Conservation (phyloP, 2,797 vertebrate species). For the Ptychadena robeensis region DNA sequence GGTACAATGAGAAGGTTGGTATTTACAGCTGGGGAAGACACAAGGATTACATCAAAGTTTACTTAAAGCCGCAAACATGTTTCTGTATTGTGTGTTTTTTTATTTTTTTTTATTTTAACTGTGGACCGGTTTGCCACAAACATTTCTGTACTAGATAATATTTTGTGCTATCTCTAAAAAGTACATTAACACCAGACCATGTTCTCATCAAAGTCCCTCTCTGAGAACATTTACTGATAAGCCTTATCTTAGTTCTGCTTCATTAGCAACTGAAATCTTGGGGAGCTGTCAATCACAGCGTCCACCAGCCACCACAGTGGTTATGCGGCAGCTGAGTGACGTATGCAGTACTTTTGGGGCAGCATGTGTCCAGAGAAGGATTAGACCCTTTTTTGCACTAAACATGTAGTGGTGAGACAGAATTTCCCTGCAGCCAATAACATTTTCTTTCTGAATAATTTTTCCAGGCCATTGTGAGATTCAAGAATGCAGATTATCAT, state of each 20-base stretch:
- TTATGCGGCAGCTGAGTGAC: constrained; percentile 6
- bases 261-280: constrained; percentile 88
- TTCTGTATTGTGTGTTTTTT: not conserved
- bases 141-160: constrained; percentile 43
- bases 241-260: constrained; percentile 94
- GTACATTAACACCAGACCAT: constrained; percentile 95
- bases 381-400: not conserved
- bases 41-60: not conserved
- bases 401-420: not conserved
- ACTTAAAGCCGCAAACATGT: not conserved
- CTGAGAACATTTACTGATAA: constrained; percentile 96
- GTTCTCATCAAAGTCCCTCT: constrained; percentile 95
- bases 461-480: no score
- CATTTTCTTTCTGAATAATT: no score
- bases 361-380: not conserved
- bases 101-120: not conserved
- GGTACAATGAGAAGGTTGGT: not conserved
- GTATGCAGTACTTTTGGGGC: not conserved
- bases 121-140: constrained; percentile 37
- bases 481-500: no score
- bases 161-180: constrained; percentile 96
- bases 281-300: constrained; percentile 78
- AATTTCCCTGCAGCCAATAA: no score
- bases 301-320: constrained; percentile 53
- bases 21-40: not conserved